Evolutionary conservation across 2,888 invertebrate genomes (phyloP), one percentile per base, ranked within the genome.

Genomic region (Leptinotarsa peninsularis): DNA sequence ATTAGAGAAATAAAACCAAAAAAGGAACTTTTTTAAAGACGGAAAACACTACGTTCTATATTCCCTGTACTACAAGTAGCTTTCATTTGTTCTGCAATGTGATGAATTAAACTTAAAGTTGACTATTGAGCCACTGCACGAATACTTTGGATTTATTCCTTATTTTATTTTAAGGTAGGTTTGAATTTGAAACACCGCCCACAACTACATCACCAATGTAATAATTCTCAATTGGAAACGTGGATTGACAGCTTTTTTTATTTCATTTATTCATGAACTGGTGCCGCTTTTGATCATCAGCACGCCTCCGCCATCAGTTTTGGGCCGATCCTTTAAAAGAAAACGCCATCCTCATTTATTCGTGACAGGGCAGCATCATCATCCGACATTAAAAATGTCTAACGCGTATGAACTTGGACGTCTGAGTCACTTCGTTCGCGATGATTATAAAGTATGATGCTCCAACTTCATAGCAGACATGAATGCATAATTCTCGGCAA

Each of bases 371-470:
- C 66, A 50, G 52, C 63, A 68, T 27, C 66, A 71, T 72, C 63
- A 72, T 69, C 43, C 72, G 15, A 68, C 74, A 74, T 76, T 74
- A 76, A 76, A 76, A 76, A 76, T 76, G 60, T 76, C 71, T 67
- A 52, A 56, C 74, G 74, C 76, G 74, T 72, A 69, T 74, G 76
- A 76, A 74, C 74, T 76, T 58, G 56, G 74, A 68, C 66, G 74
- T 74, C 76, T 76, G 76, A 74, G 76, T 76, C 76, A 76, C 76
- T 76, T 66, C 75, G 68, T 58, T 71, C 70, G 69, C 72, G 66
- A 72, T 74, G 76, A 76, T 76, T 76, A 76, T 76, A 76, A 76
- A 76, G 76, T 76, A 76, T 76, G 76, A 76, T 76, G 74, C 72
- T 74, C 72, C 76, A 76, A 74, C 76, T 76, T 74, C 74, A 74